Conservation (phyloP, 2,113 vertebrate genomes). For the Opisthocomus hoazin region DNA sequence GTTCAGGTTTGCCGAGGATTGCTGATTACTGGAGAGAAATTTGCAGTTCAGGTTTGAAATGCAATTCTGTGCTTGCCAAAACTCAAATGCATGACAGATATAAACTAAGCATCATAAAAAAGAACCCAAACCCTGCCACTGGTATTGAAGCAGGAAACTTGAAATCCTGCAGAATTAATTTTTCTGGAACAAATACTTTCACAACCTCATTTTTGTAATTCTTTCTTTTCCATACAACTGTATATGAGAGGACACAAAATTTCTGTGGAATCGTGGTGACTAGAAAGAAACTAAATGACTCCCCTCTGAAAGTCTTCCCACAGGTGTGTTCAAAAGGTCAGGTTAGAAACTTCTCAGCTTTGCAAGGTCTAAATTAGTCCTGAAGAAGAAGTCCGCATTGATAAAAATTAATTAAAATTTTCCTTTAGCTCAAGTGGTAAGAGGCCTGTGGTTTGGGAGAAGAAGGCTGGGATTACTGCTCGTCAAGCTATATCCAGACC, state of each 20-base stretch:
- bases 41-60: background rate
- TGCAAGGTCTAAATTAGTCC: background rate
- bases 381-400: background rate
- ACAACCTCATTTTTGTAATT: background rate
- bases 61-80: background rate
- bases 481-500: background rate
- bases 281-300: background rate
- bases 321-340: background rate
- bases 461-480: constrained; percentile 1
- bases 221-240: background rate
- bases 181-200: background rate
- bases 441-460: background rate
- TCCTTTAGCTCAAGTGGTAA: background rate
- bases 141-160: background rate
- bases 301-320: background rate
- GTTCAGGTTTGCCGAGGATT: background rate
- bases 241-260: background rate
- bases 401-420: background rate
- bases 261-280: background rate
- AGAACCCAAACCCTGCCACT: background rate
- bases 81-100: background rate
- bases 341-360: background rate
- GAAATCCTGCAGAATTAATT: background rate
- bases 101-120: background rate
- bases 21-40: background rate